Evolutionary conservation across 2,888 invertebrate species (phyloP).

Genomic region (Sthenelais limicola): DNA sequence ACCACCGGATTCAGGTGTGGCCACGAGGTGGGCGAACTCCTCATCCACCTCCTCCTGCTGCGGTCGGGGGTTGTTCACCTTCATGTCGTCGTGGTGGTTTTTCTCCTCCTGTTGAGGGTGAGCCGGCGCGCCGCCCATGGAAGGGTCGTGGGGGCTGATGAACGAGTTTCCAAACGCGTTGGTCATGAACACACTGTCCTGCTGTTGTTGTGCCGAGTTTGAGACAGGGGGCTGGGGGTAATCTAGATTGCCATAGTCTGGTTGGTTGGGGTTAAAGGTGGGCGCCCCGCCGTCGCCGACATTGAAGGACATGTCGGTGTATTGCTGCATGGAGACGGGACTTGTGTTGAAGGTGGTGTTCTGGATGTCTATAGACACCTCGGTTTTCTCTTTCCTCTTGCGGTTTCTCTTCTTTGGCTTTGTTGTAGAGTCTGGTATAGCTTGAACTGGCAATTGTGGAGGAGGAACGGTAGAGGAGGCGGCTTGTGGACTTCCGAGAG

Average conservation of each 20-base stretch:
- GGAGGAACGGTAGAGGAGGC: conserved; percentile 23
- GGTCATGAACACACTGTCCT: conserved; percentile 45
- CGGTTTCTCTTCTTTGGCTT: conserved; percentile 61
- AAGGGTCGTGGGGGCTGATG: conserved; percentile 40
- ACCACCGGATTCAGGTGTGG: not conserved
- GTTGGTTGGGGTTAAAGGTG: conserved; percentile 15
- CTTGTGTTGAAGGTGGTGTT: not conserved
- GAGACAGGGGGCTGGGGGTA: not conserved
- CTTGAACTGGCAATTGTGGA: conserved; percentile 60
- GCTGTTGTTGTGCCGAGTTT: not conserved
- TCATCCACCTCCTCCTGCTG: conserved; percentile 27
- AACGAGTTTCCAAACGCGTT: conserved; percentile 46
- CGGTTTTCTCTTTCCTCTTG: conserved; percentile 57
- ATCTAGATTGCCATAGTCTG: too few species aligned
- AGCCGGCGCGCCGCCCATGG: not conserved
- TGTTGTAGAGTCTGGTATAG: conserved; percentile 68
- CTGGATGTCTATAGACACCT: not conserved
- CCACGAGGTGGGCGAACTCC: conserved; percentile 35
- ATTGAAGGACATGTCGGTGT: too few species aligned
- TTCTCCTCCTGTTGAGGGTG: not conserved
- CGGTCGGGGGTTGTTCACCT: not conserved
- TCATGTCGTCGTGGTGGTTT: not conserved
- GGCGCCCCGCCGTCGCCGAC: not conserved
- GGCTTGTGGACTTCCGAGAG: conserved; percentile 57
- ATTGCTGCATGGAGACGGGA: not conserved